These are phyloP conservation scores for Babyrousa celebensis DNA, from an alignment of 2,797 vertebrate genomes.

Conservation along the genomic window DNA sequence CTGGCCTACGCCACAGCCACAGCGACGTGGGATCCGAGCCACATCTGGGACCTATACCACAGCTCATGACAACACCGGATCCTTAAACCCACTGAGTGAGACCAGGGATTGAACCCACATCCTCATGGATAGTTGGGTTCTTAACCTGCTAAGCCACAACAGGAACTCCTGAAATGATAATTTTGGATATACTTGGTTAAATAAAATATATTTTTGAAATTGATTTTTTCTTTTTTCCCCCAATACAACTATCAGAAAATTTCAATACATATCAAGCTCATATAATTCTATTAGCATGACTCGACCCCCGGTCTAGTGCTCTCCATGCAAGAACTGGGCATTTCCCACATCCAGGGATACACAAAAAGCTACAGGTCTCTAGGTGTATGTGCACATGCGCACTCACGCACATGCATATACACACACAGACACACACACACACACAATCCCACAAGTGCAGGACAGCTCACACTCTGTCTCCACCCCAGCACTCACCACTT, in stretches of 20 bases:
- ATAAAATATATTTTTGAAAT: conserved; percentile 24
- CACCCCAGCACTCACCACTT: background rate
- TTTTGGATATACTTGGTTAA: background rate
- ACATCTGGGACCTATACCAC: no score
- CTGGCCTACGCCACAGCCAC: no score
- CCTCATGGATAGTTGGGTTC: no score
- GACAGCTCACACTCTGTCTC: background rate
- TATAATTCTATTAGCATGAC: background rate
- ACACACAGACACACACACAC: background rate
- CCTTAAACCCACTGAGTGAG: no score
- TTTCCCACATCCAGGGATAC: background rate
- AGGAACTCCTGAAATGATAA: background rate
- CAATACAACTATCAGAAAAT: background rate
- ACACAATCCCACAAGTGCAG: background rate
- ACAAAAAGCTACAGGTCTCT: background rate
- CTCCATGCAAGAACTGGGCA: background rate
- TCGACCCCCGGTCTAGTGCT: background rate
- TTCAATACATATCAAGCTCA: background rate
- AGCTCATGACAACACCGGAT: no score
- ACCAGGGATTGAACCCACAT: no score
- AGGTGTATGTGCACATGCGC: background rate
- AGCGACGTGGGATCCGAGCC: no score
- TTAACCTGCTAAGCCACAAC: no score
- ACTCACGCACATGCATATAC: no score
- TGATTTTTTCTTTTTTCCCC: conserved; percentile 18